Evolutionary conservation across 2,888 invertebrate species (phyloP), one percentile per base, ranked within the genome.

Genomic region (Drosophila anceps): DNA sequence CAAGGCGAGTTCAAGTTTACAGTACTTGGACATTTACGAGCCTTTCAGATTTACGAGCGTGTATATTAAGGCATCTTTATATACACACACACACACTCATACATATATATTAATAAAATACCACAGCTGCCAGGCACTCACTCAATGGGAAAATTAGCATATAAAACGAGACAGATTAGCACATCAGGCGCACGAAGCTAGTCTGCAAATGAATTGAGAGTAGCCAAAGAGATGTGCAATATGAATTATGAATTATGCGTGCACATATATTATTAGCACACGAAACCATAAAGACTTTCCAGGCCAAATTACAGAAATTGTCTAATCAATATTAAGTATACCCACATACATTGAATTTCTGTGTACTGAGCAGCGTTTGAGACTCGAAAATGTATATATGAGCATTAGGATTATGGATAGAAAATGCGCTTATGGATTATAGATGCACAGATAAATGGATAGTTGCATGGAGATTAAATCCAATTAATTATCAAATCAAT

Each of bases 111-210:
- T 54, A 12, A 24, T 20, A 37, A 29, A 44, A 29, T 62, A 54
- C 37, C 51, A 65, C 44, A 63, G 53, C 57, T 39, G 75, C 24
- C 50, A 46, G 12, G 43, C 62, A 70, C 63, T 81, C 64, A 67
- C 54, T 86, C 87, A 75, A 64, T 81, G 55, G 57, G 29, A 69
- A 88, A 81, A 86, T 83, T 86, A 84, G 72, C 87, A 86, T 86
- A 69, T 78, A 65, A 81, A 72, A 85, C 71, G 63, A 68, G 73
- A 70, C 15, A 68, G 71, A 76, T 71, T 85, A 54, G 58, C 88
- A 73, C 81, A 68, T 67, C 66, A 48, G 18, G 48, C 50, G 44
- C 66, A 55, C 48, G 46, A 48, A 63, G 65, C 20, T n/a, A 27
- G 51, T 15, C 44, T 13, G 46, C 10, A 53, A 77, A 82, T 66